A percentile compares a stretch with the other conserved stretches of the same genome.
Evolutionary conservation across 2,113 vertebrate genomes (phyloP).

Genomic region (Rhinopomastus cyanomelas): DNA sequence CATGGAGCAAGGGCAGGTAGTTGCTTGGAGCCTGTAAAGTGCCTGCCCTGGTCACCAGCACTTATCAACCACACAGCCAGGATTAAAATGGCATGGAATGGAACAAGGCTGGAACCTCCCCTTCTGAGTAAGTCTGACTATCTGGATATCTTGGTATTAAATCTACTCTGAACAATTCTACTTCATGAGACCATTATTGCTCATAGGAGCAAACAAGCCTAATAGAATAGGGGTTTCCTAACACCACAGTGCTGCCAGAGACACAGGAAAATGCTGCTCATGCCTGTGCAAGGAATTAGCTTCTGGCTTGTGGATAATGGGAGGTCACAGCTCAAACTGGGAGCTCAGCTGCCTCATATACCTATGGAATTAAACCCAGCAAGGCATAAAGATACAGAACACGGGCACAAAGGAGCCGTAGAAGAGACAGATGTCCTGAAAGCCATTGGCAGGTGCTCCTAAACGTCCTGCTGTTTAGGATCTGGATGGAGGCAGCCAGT

Average conservation of each 20-base stretch:
- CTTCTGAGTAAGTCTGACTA: background rate
- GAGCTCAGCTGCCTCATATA: slow-evolving; percentile 4
- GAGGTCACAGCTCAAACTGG: background rate
- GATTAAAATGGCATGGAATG: background rate
- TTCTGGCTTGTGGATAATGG: background rate
- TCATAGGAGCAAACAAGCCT: background rate
- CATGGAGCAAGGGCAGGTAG: background rate
- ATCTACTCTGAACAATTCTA: background rate
- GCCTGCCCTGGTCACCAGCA: background rate
- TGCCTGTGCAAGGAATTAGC: background rate
- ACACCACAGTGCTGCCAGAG: background rate
- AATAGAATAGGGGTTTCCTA: background rate
- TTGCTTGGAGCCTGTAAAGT: background rate
- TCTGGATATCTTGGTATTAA: background rate
- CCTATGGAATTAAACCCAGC: background rate
- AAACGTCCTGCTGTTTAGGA: background rate
- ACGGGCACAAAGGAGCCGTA: background rate
- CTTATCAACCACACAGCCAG: background rate
- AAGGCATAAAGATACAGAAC: background rate
- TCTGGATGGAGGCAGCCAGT: background rate
- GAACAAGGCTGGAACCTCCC: background rate
- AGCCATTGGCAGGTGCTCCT: slow-evolving; percentile 48
- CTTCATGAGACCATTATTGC: background rate
- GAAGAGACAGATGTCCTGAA: slow-evolving; percentile 33
- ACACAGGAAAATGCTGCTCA: background rate